Evolutionary conservation across 2,113 vertebrate species (phyloP).

Genomic region (Oceanites oceanicus): DNA sequence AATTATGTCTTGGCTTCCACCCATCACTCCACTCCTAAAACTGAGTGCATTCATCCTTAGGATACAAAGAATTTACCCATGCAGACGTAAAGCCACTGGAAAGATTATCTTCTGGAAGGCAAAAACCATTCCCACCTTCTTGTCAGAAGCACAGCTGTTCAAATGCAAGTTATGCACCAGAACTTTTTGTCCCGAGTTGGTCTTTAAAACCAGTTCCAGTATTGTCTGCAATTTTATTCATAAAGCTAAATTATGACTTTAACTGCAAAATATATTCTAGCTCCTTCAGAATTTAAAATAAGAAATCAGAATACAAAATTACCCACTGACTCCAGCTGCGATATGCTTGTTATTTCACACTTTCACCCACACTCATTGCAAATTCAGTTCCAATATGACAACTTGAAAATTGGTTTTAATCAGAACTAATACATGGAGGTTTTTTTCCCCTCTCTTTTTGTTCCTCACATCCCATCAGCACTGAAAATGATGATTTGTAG

Average conservation of each 20-base stretch:
- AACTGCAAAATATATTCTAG: background rate
- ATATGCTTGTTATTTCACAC: constrained; percentile 32
- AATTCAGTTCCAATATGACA: background rate
- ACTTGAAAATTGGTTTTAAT: background rate
- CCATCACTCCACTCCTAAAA: background rate
- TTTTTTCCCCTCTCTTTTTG: fast-evolving
- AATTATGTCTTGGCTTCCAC: background rate
- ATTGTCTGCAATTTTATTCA: background rate
- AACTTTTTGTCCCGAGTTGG: background rate
- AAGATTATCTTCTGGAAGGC: background rate
- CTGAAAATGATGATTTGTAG: background rate
- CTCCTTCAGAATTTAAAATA: background rate
- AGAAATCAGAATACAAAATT: background rate
- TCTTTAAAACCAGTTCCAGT: background rate
- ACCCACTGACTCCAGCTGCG: background rate
- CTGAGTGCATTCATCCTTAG: background rate
- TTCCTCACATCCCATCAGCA: background rate
- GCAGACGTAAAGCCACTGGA: background rate
- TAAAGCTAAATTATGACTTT: background rate
- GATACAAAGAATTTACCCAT: background rate
- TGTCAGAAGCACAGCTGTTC: background rate
- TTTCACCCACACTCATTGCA: background rate
- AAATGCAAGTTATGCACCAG: background rate
- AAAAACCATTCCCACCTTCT: background rate
- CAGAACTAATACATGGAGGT: background rate